Evolutionary conservation across 2,888 invertebrate species (phyloP).

Genomic region (Lumbricus terrestris): DNA sequence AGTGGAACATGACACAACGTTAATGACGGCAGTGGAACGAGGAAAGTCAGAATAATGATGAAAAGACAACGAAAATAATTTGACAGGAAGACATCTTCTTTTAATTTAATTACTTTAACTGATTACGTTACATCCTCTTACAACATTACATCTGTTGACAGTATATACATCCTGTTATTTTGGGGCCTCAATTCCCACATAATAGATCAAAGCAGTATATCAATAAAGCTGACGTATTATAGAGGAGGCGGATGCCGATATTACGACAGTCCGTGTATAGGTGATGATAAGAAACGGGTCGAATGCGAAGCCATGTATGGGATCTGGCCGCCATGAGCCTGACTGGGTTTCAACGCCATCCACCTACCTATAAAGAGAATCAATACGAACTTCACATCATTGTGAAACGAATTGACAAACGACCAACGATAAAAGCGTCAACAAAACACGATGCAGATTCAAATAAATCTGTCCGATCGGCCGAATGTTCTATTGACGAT

Average conservation of each 20-base stretch:
- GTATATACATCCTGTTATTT: background rate
- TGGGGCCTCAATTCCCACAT: background rate
- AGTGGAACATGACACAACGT: too few relatives aligned
- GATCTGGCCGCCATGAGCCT: background rate
- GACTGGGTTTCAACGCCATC: background rate
- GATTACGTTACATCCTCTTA: background rate
- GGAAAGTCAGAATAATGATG: background rate
- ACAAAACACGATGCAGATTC: background rate
- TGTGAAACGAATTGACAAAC: background rate
- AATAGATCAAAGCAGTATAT: background rate
- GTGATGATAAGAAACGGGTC: background rate
- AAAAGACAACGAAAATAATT: background rate
- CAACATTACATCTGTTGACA: background rate
- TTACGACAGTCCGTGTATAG: too few relatives aligned
- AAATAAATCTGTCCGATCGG: background rate
- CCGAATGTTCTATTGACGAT: background rate
- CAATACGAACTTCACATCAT: background rate
- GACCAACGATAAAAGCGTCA: background rate
- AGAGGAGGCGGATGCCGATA: background rate
- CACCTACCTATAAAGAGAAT: constrained; percentile 3
- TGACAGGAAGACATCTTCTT: background rate
- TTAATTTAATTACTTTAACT: background rate
- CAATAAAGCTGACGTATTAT: background rate
- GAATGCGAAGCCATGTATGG: background rate
- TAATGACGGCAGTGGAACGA: background rate